Conservation (phyloP, 2,888 invertebrate genomes). For the Panzeria rudis region DNA sequence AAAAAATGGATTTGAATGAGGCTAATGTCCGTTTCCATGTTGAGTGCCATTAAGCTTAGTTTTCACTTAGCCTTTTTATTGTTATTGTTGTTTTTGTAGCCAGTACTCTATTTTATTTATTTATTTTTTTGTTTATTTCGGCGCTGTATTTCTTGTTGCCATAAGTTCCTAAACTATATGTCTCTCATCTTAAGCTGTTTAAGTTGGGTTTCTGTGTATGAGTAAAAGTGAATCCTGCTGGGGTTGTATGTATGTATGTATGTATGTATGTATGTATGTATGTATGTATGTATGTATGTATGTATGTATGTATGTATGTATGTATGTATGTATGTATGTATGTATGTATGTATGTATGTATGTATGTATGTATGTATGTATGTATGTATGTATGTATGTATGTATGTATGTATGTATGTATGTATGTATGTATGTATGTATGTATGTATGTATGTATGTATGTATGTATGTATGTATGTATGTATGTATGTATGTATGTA, state of each 20-base stretch:
- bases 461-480: background rate
- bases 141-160: conserved; percentile 26
- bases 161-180: conserved; percentile 31
- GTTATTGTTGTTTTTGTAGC: conserved; percentile 21
- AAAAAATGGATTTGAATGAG: conserved; percentile 78
- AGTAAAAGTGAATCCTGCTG: conserved; percentile 12
- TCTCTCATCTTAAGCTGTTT: conserved; percentile 41
- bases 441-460: background rate
- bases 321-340: background rate
- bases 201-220: background rate
- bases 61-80: conserved; percentile 82
- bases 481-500: background rate
- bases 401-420: background rate
- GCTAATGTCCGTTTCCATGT: conserved; percentile 82
- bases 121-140: conserved; percentile 23
- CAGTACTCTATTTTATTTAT: conserved; percentile 42
- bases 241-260: background rate
- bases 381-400: background rate
- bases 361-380: background rate
- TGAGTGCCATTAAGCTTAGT: conserved; percentile 82
- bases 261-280: background rate
- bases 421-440: background rate
- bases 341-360: background rate
- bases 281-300: background rate
- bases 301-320: background rate